Conservation (phyloP, 2,888 invertebrate species). For the Orthosia gracilis region DNA sequence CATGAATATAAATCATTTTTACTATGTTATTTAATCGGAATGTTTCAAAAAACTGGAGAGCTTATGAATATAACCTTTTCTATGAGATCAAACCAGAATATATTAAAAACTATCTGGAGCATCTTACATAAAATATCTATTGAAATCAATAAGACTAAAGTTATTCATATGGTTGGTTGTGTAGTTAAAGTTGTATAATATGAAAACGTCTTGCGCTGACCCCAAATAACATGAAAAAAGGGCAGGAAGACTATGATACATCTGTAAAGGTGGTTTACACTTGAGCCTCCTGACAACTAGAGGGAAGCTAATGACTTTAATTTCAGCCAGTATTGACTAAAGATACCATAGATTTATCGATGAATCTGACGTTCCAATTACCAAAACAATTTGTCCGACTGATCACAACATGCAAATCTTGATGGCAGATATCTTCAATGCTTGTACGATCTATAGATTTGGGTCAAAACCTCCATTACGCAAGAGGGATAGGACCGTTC, state of each 20-base stretch:
- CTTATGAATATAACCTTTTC: background rate
- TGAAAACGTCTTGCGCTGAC: too few relatives aligned
- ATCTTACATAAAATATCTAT: background rate
- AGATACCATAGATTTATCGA: slow-evolving; percentile 14
- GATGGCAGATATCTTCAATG: background rate
- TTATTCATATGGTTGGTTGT: too few relatives aligned
- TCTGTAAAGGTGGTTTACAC: too few relatives aligned
- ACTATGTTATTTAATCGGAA: too few relatives aligned
- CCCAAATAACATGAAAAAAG: too few relatives aligned
- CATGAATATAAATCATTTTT: background rate
- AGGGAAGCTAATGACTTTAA: background rate
- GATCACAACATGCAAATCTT: slow-evolving; percentile 42
- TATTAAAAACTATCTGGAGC: too few relatives aligned
- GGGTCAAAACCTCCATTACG: slow-evolving; percentile 26
- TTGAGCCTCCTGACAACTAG: too few relatives aligned
- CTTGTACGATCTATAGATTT: slow-evolving; percentile 30
- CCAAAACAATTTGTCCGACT: slow-evolving; percentile 28
- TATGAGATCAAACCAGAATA: background rate
- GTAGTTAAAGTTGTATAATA: too few relatives aligned
- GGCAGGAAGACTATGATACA: too few relatives aligned
- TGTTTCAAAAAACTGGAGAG: background rate
- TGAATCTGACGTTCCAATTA: slow-evolving; percentile 30
- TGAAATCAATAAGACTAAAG: too few relatives aligned
- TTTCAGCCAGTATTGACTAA: background rate
- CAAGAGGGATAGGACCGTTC: background rate